phyloP scores from a whole-genome alignment of 2,113 vertebrate genomes.

The Vimba vimba region DNA sequence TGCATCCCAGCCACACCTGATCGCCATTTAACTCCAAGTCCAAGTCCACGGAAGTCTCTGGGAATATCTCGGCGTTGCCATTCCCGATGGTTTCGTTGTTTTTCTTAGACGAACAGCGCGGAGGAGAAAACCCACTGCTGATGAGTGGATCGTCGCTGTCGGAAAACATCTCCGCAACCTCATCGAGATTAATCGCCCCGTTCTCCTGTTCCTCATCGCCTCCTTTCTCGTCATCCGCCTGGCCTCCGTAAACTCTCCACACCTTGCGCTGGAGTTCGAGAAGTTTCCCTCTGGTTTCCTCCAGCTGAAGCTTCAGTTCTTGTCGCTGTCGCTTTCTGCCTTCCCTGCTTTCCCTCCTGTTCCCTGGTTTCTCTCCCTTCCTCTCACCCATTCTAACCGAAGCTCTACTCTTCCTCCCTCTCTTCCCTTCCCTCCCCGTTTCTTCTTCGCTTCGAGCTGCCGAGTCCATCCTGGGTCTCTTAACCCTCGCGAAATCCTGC shows the following conservation, averaged over 20 bases:
- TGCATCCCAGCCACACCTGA: conserved; percentile 74
- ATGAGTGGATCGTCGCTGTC: conserved; percentile 60
- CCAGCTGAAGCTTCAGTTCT: conserved; percentile 79
- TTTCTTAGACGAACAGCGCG: conserved; percentile 50
- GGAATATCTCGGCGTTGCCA: conserved; percentile 54
- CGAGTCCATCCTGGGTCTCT: conserved; percentile 71
- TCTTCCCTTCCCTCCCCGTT: conserved; percentile 49
- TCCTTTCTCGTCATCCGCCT: conserved; percentile 58
- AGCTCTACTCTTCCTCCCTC: conserved; percentile 40
- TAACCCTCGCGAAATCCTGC: conserved; percentile 68
- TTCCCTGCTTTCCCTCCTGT: conserved; percentile 62
- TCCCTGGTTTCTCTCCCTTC: conserved; percentile 46
- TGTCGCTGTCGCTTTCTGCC: conserved; percentile 71
- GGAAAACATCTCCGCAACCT: conserved; percentile 65
- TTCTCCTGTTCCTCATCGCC: conserved; percentile 58
- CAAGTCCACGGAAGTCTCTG: conserved; percentile 57
- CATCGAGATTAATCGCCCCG: conserved; percentile 45
- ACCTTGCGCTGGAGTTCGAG: conserved; percentile 78
- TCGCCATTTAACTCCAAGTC: conserved; percentile 66
- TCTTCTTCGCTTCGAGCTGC: conserved; percentile 47
- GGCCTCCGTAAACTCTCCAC: conserved; percentile 75
- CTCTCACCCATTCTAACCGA: conserved; percentile 26
- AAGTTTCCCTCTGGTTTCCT: conserved; percentile 76
- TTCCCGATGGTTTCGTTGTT: conserved; percentile 55
- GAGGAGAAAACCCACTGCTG: conserved; percentile 38